A percentile compares a stretch with the other conserved stretches of the same genome.
Conservation (phyloP, 2,797 vertebrate genomes). For the Myiotriccus ornatus region DNA sequence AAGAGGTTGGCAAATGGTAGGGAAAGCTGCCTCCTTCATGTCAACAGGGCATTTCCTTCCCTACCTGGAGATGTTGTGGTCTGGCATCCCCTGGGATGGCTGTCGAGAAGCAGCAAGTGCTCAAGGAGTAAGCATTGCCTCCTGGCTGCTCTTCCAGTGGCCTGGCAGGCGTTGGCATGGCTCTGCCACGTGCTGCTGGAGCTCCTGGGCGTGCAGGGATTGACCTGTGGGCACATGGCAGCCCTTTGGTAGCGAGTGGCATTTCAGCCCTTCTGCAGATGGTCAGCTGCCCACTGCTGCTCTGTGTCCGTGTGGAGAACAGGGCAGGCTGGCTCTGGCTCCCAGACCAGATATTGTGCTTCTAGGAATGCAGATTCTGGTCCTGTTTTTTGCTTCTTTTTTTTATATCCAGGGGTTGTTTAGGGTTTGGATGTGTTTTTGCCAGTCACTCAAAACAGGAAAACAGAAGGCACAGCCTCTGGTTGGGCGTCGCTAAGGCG, state of each 20-base stretch:
- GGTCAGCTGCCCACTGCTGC: not conserved
- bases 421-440: not conserved
- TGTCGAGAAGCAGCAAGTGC: fast-evolving
- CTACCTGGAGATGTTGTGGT: not conserved
- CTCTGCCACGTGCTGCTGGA: not conserved
- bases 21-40: not conserved
- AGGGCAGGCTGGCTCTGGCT: not conserved
- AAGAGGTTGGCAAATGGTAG: not conserved
- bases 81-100: not conserved
- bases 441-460: not conserved
- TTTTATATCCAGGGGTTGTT: not conserved
- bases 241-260: not conserved
- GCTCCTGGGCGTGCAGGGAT: fast-evolving
- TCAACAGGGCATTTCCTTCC: not conserved
- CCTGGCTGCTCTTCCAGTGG: not conserved
- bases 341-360: fast-evolving
- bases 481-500: not conserved
- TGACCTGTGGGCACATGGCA: not conserved
- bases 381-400: not conserved
- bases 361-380: not conserved
- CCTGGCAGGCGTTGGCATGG: fast-evolving
- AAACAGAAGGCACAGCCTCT: not conserved
- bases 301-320: fast-evolving
- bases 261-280: not conserved
- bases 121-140: not conserved